Conservation (phyloP, 2,797 vertebrate genomes). For the Neosalanx taihuensis region DNA sequence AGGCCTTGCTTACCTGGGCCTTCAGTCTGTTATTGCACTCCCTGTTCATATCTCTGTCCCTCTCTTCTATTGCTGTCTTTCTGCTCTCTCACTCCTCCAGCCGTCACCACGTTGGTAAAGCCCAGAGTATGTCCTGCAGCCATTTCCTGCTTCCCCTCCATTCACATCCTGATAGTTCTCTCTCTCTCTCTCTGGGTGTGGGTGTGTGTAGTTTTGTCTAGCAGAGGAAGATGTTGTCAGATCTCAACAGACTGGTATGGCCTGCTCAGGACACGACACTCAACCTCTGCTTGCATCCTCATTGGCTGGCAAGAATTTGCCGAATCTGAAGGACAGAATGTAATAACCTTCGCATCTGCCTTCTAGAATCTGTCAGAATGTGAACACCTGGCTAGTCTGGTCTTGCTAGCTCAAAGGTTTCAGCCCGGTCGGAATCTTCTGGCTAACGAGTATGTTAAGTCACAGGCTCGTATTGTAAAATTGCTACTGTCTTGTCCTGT, state of each 20-base stretch:
- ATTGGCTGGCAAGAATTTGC: background rate
- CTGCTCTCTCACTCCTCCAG: conserved; percentile 27
- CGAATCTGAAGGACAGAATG: background rate
- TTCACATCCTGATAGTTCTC: conserved; percentile 71
- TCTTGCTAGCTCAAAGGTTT: conserved; percentile 16
- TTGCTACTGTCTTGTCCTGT: conserved; percentile 44
- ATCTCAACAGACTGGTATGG: background rate
- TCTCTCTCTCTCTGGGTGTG: conserved; percentile 2
- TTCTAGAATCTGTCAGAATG: background rate
- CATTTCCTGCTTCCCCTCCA: conserved; percentile 72
- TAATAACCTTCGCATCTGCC: background rate
- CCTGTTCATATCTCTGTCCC: background rate
- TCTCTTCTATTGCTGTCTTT: conserved; percentile 1
- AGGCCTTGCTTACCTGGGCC: background rate
- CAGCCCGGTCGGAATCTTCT: conserved; percentile 30
- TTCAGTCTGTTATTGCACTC: conserved; percentile 2
- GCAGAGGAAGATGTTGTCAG: background rate
- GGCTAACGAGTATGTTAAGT: conserved; percentile 38
- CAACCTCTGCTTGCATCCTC: background rate
- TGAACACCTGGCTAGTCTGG: conserved; percentile 51
- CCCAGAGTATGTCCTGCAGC: conserved; percentile 68
- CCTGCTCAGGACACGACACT: background rate
- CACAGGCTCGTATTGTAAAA: conserved; percentile 31
- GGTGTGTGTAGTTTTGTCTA: background rate
- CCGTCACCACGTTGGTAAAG: conserved; percentile 28